Conservation (phyloP, 2,797 vertebrate species). For the Myotis pilosus region DNA sequence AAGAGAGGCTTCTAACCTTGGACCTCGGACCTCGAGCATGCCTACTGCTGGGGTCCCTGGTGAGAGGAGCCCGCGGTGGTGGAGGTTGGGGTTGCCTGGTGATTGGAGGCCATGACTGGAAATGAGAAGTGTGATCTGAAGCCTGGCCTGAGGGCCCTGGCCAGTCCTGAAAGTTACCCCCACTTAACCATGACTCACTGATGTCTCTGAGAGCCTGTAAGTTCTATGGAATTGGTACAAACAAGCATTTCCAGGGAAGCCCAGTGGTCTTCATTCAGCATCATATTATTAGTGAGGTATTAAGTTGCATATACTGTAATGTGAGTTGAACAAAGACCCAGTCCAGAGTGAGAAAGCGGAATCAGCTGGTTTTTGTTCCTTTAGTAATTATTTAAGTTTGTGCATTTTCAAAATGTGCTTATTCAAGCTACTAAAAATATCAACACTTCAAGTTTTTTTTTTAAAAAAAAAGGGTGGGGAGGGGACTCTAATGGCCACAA, state of each 20-base stretch:
- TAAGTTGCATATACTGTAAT: background rate
- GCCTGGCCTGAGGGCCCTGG: background rate
- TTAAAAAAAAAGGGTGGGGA: background rate
- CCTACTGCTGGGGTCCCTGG: too few species aligned
- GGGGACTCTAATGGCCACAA: background rate
- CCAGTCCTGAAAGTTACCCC: background rate
- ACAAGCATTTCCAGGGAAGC: background rate
- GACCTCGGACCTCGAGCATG: background rate
- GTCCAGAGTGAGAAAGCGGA: background rate
- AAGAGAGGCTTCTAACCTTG: background rate
- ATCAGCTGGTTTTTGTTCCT: background rate
- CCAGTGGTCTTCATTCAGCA: background rate
- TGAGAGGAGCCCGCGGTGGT: background rate
- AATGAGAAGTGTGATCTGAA: background rate
- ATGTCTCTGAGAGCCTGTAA: background rate
- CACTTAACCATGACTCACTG: background rate
- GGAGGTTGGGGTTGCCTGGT: background rate
- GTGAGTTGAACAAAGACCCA: background rate
- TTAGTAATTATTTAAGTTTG: background rate
- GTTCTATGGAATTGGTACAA: background rate
- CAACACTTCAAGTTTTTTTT: background rate
- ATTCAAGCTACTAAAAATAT: background rate
- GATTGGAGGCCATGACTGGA: background rate
- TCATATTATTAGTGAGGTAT: background rate
- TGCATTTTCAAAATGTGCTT: conserved; percentile 18